Evolutionary conservation across 2,113 vertebrate species (phyloP).

Genomic region (Tenrec ecaudatus): DNA sequence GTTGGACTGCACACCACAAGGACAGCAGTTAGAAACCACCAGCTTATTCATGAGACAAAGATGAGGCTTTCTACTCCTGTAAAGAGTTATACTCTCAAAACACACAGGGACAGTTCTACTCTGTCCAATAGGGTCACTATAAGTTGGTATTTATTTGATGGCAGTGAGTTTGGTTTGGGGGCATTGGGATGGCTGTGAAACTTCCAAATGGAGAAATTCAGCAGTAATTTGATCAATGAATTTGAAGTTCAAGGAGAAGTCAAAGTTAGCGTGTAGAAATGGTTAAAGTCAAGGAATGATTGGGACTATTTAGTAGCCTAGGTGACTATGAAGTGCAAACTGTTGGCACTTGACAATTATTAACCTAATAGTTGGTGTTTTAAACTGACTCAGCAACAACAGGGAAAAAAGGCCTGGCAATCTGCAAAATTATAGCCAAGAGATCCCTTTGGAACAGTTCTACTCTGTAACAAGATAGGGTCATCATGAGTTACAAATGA

Average conservation of each 20-base stretch:
- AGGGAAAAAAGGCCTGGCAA: background rate
- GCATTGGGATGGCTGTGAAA: background rate
- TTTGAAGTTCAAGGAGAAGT: constrained; percentile 31
- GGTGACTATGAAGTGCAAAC: background rate
- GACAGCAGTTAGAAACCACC: no score
- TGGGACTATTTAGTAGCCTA: background rate
- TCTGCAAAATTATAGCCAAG: background rate
- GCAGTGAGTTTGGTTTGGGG: no score
- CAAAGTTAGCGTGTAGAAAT: background rate
- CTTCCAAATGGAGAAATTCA: background rate
- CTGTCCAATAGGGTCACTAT: no score
- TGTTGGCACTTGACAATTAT: background rate
- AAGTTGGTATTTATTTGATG: no score
- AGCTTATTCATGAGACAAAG: no score
- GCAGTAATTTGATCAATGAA: background rate
- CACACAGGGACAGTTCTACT: no score
- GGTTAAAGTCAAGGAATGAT: constrained; percentile 45
- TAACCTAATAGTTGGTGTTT: background rate
- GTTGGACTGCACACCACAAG: no score
- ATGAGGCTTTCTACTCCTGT: no score
- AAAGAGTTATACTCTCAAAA: no score
- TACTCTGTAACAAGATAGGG: background rate
- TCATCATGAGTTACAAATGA: background rate
- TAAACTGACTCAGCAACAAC: background rate
- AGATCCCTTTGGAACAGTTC: background rate